Evolutionary conservation across 2,113 vertebrate species (phyloP).

Genomic region (Grus americana): DNA sequence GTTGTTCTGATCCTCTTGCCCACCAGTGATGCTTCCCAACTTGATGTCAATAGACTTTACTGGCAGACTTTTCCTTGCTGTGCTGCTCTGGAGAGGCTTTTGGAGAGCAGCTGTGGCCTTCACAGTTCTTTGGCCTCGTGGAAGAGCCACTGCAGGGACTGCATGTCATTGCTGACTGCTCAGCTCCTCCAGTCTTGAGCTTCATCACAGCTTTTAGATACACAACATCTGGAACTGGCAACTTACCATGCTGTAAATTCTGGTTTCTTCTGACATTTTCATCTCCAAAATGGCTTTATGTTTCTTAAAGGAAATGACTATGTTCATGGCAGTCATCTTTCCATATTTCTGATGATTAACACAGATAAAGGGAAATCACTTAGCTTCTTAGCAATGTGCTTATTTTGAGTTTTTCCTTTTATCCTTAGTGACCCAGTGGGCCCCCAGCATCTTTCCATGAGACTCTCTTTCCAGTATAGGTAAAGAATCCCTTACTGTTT

Average conservation of each 20-base stretch:
- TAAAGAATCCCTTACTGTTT: background rate
- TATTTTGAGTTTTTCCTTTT: background rate
- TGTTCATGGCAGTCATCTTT: background rate
- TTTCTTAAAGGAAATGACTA: background rate
- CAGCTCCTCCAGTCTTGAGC: background rate
- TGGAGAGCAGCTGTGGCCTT: background rate
- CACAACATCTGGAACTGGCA: background rate
- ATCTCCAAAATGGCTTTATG: background rate
- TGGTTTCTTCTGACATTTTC: background rate
- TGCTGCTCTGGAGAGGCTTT: background rate
- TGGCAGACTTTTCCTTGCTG: background rate
- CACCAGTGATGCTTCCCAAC: background rate
- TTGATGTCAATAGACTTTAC: background rate
- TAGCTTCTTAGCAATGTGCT: background rate
- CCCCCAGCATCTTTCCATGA: background rate
- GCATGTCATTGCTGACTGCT: rapidly evolving
- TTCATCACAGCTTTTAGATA: background rate
- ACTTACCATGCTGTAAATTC: background rate
- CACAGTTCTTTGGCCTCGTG: background rate
- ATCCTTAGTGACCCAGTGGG: background rate
- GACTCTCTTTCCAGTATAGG: background rate
- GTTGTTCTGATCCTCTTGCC: background rate
- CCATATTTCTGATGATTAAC: background rate
- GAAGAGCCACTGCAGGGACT: background rate
- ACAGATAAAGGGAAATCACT: background rate